These are phyloP conservation scores for Drosophila austrosaltans DNA, from an alignment of 2,888 invertebrate species.

Conservation along the genomic window DNA sequence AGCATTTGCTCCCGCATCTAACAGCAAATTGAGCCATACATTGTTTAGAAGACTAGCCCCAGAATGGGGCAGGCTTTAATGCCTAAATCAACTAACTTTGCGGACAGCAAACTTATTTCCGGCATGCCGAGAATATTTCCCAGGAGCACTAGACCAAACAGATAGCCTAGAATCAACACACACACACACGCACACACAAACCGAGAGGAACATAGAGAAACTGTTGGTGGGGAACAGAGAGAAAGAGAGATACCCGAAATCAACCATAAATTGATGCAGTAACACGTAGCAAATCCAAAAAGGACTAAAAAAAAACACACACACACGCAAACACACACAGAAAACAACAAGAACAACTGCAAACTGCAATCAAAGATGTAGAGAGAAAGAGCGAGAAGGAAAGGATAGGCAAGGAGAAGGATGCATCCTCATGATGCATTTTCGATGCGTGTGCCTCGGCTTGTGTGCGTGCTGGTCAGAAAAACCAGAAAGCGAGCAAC, in stretches of 20 bases:
- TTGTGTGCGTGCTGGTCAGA: constrained; percentile 45
- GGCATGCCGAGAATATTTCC: constrained; percentile 71
- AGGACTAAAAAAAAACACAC: neutral
- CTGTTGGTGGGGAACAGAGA: constrained; percentile 26
- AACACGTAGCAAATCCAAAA: constrained; percentile 50
- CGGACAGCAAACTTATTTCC: constrained; percentile 78
- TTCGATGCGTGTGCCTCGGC: constrained; percentile 5
- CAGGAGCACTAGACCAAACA: constrained; percentile 31
- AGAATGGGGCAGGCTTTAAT: constrained; percentile 60
- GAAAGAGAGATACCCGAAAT: constrained; percentile 61
- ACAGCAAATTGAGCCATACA: constrained; percentile 79
- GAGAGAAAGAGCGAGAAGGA: neutral
- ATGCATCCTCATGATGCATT: constrained; percentile 12
- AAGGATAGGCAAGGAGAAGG: neutral
- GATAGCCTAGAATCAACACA: constrained; percentile 38
- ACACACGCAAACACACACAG: neutral
- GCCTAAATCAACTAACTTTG: constrained; percentile 79
- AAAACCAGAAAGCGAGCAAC: constrained; percentile 68
- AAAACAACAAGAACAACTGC: constrained; percentile 7
- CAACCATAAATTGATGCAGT: constrained; percentile 79
- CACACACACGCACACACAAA: constrained; percentile 32
- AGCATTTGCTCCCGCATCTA: constrained; percentile 72
- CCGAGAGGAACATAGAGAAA: constrained; percentile 6
- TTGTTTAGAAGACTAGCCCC: constrained; percentile 70
- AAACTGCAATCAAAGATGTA: constrained; percentile 8